Evolutionary conservation across 2,888 invertebrate species (phyloP).

Genomic region (Pterobdella sp.): DNA sequence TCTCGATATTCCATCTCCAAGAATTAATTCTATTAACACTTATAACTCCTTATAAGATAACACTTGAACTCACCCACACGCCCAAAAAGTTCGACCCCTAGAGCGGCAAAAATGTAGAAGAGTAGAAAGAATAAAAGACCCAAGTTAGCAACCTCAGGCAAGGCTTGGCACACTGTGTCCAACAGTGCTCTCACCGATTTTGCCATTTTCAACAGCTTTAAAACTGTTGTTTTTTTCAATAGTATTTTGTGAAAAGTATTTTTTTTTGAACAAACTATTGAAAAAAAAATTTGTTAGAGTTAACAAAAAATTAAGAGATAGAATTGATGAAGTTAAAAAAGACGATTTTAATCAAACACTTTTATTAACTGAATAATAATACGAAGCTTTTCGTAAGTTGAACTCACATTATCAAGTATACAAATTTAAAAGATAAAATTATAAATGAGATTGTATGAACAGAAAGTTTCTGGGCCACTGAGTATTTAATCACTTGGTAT

Average conservation of each 20-base stretch:
- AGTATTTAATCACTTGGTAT: not conserved
- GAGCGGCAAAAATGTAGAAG: constrained; percentile 97
- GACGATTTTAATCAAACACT: too few species aligned
- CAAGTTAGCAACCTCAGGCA: constrained; percentile 97
- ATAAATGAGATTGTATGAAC: not conserved
- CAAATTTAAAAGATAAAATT: not conserved
- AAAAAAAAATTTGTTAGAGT: too few species aligned
- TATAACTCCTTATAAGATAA: too few species aligned
- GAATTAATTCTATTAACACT: too few species aligned
- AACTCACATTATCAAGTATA: too few species aligned
- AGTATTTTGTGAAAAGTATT: too few species aligned
- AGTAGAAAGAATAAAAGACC: constrained; percentile 93
- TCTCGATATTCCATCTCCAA: too few species aligned
- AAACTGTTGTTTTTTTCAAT: constrained; percentile 65
- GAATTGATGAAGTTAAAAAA: not conserved
- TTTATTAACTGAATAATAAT: too few species aligned
- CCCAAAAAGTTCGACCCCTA: constrained; percentile 96
- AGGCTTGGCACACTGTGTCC: constrained; percentile 97
- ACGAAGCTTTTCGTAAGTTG: too few species aligned
- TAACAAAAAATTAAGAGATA: too few species aligned
- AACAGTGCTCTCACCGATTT: constrained; percentile 93
- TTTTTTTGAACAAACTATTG: too few species aligned
- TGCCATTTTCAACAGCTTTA: constrained; percentile 97
- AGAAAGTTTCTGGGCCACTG: not conserved
- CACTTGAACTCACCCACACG: constrained; percentile 60